Percentiles rank a stretch among this genome's conserved stretches.
Evolutionary conservation across 1,140 invertebrate genomes (phyloP).

Genomic region (Meloidogyne chitwoodi): DNA sequence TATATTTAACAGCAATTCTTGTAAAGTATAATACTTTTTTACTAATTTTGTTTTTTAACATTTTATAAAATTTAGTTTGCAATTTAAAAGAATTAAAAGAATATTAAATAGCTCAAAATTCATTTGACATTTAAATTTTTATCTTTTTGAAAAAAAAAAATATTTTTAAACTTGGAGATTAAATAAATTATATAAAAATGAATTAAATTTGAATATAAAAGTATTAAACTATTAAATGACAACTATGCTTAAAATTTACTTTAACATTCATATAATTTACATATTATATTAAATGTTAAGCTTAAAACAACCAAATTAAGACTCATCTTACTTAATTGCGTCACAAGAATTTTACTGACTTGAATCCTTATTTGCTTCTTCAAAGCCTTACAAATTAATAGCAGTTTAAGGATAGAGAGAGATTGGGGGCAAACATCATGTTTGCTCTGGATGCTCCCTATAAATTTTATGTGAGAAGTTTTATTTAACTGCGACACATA

Average conservation of each 20-base stretch:
- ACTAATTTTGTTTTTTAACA: background rate
- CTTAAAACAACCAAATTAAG: conserved; percentile 2
- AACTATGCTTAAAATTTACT: too few species aligned
- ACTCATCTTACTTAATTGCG: background rate
- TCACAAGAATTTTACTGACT: background rate
- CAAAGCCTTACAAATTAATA: background rate
- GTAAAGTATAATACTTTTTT: background rate
- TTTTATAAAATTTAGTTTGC: background rate
- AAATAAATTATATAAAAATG: background rate
- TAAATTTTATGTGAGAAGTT: background rate
- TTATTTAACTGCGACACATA: background rate
- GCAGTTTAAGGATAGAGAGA: background rate
- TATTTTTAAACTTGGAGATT: background rate
- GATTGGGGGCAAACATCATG: background rate
- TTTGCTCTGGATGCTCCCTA: background rate
- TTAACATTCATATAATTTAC: too few species aligned
- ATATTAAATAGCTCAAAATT: background rate
- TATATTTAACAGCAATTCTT: background rate
- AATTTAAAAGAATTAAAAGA: background rate
- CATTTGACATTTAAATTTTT: background rate
- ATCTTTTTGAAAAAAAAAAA: background rate
- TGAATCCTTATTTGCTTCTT: background rate
- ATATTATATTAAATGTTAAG: background rate
- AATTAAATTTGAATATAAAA: too few species aligned
- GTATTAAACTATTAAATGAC: too few species aligned